Base-by-base conservation (phyloP, 1,140 invertebrate genomes). In the Eupristina koningsbergeri region DNA sequence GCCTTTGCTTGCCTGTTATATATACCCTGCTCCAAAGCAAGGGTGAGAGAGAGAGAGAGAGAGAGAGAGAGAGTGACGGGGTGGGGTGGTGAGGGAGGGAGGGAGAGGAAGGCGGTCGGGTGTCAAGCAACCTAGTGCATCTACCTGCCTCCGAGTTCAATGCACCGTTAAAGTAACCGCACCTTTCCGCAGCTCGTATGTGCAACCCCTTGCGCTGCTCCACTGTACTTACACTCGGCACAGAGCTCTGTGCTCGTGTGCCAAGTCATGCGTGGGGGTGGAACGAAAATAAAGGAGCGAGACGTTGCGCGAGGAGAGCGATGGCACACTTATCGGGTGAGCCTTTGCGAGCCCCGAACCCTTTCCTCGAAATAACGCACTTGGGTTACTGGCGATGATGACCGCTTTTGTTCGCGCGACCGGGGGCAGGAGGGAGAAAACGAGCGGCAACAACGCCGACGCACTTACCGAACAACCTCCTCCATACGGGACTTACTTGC, bases 101-200 rank as follows among this genome's bases (percentile, higher is more conserved):
- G 47, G 6, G 39, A 73, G 50, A 58, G 50, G 50, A 45, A 31
- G n/a, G n/a, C n/a, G n/a, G n/a, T 26, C 5, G 31, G 39, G 8
- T 39, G 61, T 45, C 11, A 45, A 45, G 11, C 41, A 45, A 45
- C 41, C 41, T 45, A 45, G 26, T 26, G 41, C 22, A 74, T 83
- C 87, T 89, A 88, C 87, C 86, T 88, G 82, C 86, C 83, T 86
- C 71, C 77, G 86, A 83, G 87, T 89, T 87, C 87, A 87, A 88
- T 85, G 88, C 86, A 89, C 87, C 87, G 87, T 86, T 86, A 87
- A 88, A 87, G 86, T 85, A 85, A 89, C 86, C 87, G 86, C 86
- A 88, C 87, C 87, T 87, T 85, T 87, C 13, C 13, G 29, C 75
- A 63, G 50, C 67, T 53, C 81, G 83, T 82, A 22, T 17, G 41